Conservation (phyloP, 2,113 vertebrate species). For the Gopherus evgoodei region DNA sequence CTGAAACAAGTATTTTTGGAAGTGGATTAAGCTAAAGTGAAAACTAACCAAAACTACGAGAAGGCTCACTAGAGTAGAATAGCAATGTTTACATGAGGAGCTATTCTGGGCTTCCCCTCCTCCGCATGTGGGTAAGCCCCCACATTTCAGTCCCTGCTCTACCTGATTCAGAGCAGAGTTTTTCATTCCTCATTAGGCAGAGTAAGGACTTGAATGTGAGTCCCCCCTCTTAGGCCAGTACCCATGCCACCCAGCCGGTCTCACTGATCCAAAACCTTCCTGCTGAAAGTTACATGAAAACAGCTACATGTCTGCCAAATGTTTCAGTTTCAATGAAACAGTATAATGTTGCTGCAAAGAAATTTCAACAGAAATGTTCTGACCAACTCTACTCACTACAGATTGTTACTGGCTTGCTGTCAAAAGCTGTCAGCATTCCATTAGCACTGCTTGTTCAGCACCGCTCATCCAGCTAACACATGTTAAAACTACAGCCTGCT, state of each 20-base stretch:
- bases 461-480: conserved; percentile 36
- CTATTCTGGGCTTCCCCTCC: neutral
- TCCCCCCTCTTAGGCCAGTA: neutral
- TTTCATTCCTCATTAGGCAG: neutral
- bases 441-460: conserved; percentile 43
- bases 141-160: conserved; percentile 9
- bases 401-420: neutral
- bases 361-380: neutral
- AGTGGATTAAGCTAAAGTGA: neutral
- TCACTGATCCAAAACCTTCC: neutral
- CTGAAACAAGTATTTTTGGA: neutral
- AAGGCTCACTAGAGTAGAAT: neutral
- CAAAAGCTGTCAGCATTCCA: conserved; percentile 49
- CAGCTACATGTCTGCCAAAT: neutral
- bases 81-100: neutral
- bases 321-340: conserved; percentile 11
- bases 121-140: neutral
- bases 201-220: neutral
- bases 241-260: neutral
- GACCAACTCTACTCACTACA: conserved; percentile 1
- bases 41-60: neutral
- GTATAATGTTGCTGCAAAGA: neutral
- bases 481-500: conserved; percentile 44
- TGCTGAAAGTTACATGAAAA: neutral
- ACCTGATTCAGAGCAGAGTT: neutral